These are phyloP conservation scores for Rhamphomyia laevipes DNA, from an alignment of 2,888 invertebrate species.

Conservation along the genomic window DNA sequence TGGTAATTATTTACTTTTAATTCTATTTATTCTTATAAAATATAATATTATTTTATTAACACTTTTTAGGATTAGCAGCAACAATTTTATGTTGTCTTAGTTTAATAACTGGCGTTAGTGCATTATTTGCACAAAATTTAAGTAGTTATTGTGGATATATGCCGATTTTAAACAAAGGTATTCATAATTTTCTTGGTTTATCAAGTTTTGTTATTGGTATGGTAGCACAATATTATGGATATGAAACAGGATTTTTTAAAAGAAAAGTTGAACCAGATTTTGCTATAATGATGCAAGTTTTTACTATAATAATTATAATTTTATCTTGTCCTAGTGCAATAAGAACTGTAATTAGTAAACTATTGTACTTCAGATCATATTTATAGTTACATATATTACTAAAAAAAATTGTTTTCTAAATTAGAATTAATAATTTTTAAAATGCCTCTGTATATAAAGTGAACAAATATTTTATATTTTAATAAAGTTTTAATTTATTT, in stretches of 20 bases:
- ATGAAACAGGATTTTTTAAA: constrained; percentile 27
- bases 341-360: too few relatives aligned
- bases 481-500: too few relatives aligned
- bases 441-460: too few relatives aligned
- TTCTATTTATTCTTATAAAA: constrained; percentile 2
- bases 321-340: constrained; percentile 16
- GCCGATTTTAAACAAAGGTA: constrained; percentile 29
- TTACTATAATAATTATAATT: constrained; percentile 27
- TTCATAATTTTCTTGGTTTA: constrained; percentile 29
- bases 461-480: too few relatives aligned
- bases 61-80: constrained; percentile 26
- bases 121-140: constrained; percentile 25
- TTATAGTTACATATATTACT: too few relatives aligned
- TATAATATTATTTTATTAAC: too few relatives aligned
- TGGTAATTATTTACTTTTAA: constrained; percentile 1
- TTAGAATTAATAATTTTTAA: too few relatives aligned
- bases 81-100: constrained; percentile 27
- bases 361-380: too few relatives aligned
- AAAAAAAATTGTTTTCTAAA: too few relatives aligned
- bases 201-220: constrained; percentile 28
- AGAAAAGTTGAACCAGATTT: constrained; percentile 21
- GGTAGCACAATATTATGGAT: constrained; percentile 30
- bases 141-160: constrained; percentile 18
- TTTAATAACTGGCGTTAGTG: constrained; percentile 26
- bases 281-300: constrained; percentile 24